Evolutionary conservation across 1,140 invertebrate genomes (phyloP), one percentile per base, ranked within the genome.

Genomic region (Melipona quadrifasciata): DNA sequence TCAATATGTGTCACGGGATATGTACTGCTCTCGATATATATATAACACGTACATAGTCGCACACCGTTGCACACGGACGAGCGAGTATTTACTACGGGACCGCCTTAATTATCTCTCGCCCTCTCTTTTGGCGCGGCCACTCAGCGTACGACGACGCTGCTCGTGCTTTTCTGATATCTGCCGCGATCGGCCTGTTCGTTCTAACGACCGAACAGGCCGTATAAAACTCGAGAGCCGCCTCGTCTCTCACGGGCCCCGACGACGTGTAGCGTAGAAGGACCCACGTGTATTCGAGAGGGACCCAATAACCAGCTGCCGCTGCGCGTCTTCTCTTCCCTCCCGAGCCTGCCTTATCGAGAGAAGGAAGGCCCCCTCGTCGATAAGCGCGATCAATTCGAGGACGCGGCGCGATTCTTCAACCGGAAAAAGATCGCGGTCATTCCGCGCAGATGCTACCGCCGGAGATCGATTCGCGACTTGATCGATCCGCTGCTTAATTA

Each of bases 1-100:
- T 94, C 93, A 94, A 94, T 94, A 94, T 86, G 89, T 92, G 93
- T 94, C 93, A 94, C 90, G 90, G 81, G 90, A 89, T 93, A 93
- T 91, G 89, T 91, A 89, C 82, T 89, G 80, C 75, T 75, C 80
- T 86, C 86, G 87, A 89, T 90, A 83, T 64, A 55, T 80, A 55
- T 55, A 55, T 55, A 55, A 17, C 39, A 55, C 27, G 51, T n/a
- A 47, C 55, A 34, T n/a, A 53, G 34, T 17, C 53, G 27, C 58
- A 72, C 58, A 82, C 58, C 34, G 34, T 17, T 39, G 27, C 58
- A 72, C 58, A 82, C 58, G 5, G 34, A 71, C 76, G 88, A 64
- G 47, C 67, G 47, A 76, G 87, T 88, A 88, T 91, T 91, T 91
- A 92, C 92, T 86, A 91, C 90, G 91, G 90, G 82, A 91, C 91